These are phyloP conservation scores for Shargacucullia verbasci DNA, from an alignment of 2,888 invertebrate species.

Conservation along the genomic window DNA sequence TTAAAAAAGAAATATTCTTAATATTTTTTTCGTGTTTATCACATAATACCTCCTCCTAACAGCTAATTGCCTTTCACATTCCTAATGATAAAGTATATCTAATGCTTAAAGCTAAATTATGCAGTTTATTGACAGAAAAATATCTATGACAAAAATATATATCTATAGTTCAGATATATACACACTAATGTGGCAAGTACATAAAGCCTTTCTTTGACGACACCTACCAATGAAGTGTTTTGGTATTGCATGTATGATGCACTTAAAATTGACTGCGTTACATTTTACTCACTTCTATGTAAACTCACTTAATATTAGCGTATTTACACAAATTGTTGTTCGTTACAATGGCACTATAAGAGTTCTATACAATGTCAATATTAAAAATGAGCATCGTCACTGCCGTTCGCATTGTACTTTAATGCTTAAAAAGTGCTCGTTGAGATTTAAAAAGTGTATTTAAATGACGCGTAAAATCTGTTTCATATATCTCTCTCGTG, in stretches of 20 bases:
- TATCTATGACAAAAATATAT: slow-evolving; percentile 81
- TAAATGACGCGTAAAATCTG: slow-evolving; percentile 29
- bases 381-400: slow-evolving; percentile 44
- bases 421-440: slow-evolving; percentile 47
- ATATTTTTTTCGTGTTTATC: slow-evolving; percentile 73
- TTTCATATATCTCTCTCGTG: slow-evolving; percentile 50
- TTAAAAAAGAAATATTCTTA: slow-evolving; percentile 76
- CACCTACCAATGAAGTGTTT: slow-evolving; percentile 59
- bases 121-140: slow-evolving; percentile 80
- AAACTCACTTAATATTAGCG: slow-evolving; percentile 56
- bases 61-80: slow-evolving; percentile 61
- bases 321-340: slow-evolving; percentile 78
- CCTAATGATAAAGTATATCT: slow-evolving; percentile 67
- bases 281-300: slow-evolving; percentile 65
- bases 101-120: slow-evolving; percentile 84
- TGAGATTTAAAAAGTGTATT: slow-evolving; percentile 27
- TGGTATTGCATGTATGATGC: slow-evolving; percentile 69
- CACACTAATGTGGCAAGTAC: slow-evolving; percentile 77
- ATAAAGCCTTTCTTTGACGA: slow-evolving; percentile 62
- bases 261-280: slow-evolving; percentile 84
- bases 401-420: slow-evolving; percentile 56
- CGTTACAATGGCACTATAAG: slow-evolving; percentile 77
- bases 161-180: slow-evolving; percentile 66
- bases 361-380: slow-evolving; percentile 53
- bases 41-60: slow-evolving; percentile 76